phyloP scores from a whole-genome alignment of 64 coral and sea anemone species.

The Pocillopora verrucosa region DNA sequence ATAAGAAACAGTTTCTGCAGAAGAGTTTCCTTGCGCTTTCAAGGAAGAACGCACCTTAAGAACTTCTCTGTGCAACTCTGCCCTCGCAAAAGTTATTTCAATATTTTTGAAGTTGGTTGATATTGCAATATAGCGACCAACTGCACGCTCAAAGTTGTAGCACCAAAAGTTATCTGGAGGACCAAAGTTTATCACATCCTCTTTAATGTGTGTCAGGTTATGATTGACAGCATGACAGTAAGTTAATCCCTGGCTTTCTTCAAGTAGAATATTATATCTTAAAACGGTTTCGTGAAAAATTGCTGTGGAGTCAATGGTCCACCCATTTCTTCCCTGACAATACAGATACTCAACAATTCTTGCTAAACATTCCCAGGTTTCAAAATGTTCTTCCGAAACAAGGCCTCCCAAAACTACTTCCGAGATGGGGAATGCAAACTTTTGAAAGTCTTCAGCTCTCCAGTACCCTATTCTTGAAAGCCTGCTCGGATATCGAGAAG shows the following conservation, averaged over 20 bases:
- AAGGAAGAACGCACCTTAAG: conserved; percentile 16
- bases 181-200: conserved; percentile 44
- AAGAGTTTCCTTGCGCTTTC: not conserved
- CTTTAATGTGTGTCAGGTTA: conserved; percentile 1
- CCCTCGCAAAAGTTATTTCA: conserved; percentile 29
- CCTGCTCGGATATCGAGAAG: conserved; percentile 34
- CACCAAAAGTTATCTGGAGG: conserved; percentile 54
- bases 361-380: conserved; percentile 23
- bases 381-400: conserved; percentile 10
- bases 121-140: conserved; percentile 26
- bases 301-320: conserved; percentile 36
- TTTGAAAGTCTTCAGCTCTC: conserved; percentile 66
- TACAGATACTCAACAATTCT: conserved; percentile 43
- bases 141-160: conserved; percentile 49
- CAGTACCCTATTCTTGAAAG: conserved; percentile 35
- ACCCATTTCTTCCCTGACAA: conserved; percentile 35
- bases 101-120: conserved; percentile 39
- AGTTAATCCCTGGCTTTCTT: conserved; percentile 45
- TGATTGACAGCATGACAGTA: conserved; percentile 29
- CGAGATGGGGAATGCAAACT: conserved; percentile 50
- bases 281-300: conserved; percentile 12
- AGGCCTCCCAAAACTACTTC: conserved; percentile 33
- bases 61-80: conserved; percentile 23
- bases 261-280: conserved; percentile 38
- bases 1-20: too few relatives aligned